These are phyloP conservation scores for Bedellia somnulentella DNA, from an alignment of 2,888 invertebrate species.

Conservation along the genomic window DNA sequence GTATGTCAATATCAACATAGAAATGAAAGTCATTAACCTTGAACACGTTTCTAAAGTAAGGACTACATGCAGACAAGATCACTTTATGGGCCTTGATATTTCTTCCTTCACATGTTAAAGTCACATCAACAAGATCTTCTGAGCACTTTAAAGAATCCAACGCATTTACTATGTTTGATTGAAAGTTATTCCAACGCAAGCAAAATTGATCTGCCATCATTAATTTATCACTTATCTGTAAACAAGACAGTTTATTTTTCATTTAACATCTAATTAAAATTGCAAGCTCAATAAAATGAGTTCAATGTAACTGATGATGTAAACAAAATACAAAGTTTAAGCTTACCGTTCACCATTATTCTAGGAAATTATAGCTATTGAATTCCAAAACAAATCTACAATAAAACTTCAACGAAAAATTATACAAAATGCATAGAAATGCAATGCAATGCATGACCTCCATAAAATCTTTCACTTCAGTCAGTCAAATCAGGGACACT, in stretches of 20 bases:
- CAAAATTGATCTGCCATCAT: conserved; percentile 69
- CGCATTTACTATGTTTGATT: conserved; percentile 69
- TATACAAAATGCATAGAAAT: conserved; percentile 49
- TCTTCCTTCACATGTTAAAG: conserved; percentile 71
- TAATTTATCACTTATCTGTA: too few relatives aligned
- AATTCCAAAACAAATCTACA: too few relatives aligned
- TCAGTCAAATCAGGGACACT: too few relatives aligned
- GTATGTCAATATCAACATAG: too few relatives aligned
- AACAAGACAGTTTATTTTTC: conserved; percentile 8
- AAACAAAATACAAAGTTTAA: too few relatives aligned
- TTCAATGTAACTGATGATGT: too few relatives aligned
- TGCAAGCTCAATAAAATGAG: too few relatives aligned
- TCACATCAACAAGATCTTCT: conserved; percentile 73
- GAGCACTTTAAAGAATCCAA: conserved; percentile 70
- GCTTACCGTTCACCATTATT: too few relatives aligned
- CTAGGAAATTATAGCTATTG: too few relatives aligned
- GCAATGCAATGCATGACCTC: conserved; percentile 58
- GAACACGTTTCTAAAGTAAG: conserved; percentile 74
- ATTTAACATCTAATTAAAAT: too few relatives aligned
- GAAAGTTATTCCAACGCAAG: conserved; percentile 76
- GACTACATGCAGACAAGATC: conserved; percentile 74
- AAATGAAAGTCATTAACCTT: conserved; percentile 65
- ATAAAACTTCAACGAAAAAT: too few relatives aligned
- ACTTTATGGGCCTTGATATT: conserved; percentile 75
- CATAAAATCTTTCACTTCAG: conserved; percentile 39